phyloP scores from a whole-genome alignment of 2,113 vertebrate genomes.

The Jacana jacana region DNA sequence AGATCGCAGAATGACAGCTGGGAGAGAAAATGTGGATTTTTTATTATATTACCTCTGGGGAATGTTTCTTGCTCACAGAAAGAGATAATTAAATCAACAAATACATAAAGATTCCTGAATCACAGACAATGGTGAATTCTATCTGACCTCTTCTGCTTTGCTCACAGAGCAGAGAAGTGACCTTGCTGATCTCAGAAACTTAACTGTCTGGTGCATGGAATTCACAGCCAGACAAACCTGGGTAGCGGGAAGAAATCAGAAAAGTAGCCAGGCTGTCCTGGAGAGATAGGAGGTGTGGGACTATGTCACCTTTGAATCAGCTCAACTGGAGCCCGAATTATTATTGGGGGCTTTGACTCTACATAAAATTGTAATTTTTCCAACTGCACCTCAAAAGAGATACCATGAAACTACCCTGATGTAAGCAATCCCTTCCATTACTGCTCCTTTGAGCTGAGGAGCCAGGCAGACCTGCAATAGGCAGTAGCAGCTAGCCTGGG shows the following conservation, averaged over 20 bases:
- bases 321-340: background rate
- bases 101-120: background rate
- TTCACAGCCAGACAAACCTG: background rate
- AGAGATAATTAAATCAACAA: conserved; percentile 38
- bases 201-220: background rate
- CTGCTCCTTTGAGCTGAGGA: background rate
- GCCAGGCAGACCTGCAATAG: background rate
- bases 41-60: background rate
- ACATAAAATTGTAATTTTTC: background rate
- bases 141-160: background rate
- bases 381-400: background rate
- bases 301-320: background rate
- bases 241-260: background rate
- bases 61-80: background rate
- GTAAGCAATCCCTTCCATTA: background rate
- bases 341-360: background rate
- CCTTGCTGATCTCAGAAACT: background rate
- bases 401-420: background rate
- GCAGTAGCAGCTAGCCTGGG: background rate
- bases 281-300: background rate
- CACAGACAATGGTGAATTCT: background rate
- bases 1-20: conserved; percentile 1
- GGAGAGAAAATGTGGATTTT: background rate
- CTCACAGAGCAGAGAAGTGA: background rate
- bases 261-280: background rate